Evolutionary conservation across 2,888 invertebrate species (phyloP), one percentile per base, ranked within the genome.

Genomic region (Myathropa florea): DNA sequence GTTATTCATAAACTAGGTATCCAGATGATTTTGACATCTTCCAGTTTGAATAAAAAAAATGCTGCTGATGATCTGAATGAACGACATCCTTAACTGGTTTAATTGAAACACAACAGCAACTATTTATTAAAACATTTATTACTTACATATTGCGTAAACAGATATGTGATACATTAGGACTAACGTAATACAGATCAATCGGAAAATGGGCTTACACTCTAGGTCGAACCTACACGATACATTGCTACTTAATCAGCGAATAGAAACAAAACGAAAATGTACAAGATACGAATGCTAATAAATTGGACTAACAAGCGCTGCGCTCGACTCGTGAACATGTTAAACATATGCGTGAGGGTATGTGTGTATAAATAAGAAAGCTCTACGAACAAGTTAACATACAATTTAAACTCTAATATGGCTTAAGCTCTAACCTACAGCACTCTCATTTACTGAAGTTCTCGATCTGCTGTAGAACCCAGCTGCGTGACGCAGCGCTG

Each of bases 391-490:
- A 85, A 81, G 72, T 81, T 81, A 85, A 85, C 77, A 85, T 65
- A 81, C 57, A 46, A 46, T 18, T 39, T 75, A 55, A 70, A 3
- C 64, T 53, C 84, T 85, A 85, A 77, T 81, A 85, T 85, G 84
- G 84, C 84, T 72, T 77, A 85, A 63, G 76, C 28, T 65, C 76
- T 81, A 85, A 64, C 72, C 76, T 76, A 21, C 23, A n/a, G 7
- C 2, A 26, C 39, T 33, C 65, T 90, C 89, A 92, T 88, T 93
- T 92, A 88, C 91, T 92, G 64, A 93, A 93, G 88, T 93, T 92
- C 86, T 92, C 92, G 72, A 93, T 92, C 89, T 93, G 93, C 80
- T 92, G 90, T 4, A 92, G 89, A n/a, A 93, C 93, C 93, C 93
- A 93, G 88, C 93, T 93, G 78, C 92, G 89, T 0, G 91, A 91